These are phyloP conservation scores for Todiramphus chloris DNA, from an alignment of 2,113 vertebrate genomes.

Conservation along the genomic window DNA sequence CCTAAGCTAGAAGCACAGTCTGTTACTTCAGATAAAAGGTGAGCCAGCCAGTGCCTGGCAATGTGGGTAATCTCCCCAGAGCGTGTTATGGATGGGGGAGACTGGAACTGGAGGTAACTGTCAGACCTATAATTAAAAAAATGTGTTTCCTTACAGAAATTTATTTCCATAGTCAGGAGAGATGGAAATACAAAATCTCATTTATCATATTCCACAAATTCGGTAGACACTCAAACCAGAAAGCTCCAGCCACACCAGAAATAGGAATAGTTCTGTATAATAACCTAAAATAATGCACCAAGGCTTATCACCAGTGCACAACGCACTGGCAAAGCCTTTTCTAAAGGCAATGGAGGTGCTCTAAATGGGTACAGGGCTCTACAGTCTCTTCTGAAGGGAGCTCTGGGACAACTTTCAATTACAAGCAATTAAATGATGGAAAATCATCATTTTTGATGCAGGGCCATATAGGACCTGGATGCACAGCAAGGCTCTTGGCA, in stretches of 20 bases:
- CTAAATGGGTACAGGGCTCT: background rate
- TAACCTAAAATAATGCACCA: background rate
- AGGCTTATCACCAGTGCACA: background rate
- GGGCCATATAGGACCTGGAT: background rate
- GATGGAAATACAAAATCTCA: constrained; percentile 35
- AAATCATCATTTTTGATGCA: background rate
- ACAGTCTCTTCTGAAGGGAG: background rate
- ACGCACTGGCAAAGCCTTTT: background rate
- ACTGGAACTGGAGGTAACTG: constrained; percentile 1
- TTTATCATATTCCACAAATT: constrained; percentile 12
- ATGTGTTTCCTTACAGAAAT: background rate
- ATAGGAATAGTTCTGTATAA: background rate
- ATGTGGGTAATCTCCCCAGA: constrained; percentile 1
- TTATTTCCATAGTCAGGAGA: background rate
- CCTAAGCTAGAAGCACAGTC: background rate
- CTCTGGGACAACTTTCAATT: background rate
- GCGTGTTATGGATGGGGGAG: background rate
- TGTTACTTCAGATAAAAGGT: constrained; percentile 41
- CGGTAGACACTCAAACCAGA: background rate
- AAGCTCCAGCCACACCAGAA: background rate
- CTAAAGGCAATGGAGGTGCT: background rate
- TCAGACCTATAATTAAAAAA: constrained; percentile 50
- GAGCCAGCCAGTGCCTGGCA: background rate
- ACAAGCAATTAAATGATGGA: background rate
- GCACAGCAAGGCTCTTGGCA: background rate